Percentiles rank a stretch among this genome's conserved stretches.
Conservation (phyloP, 2,113 vertebrate genomes). For the Xiphophorus maculatus region DNA sequence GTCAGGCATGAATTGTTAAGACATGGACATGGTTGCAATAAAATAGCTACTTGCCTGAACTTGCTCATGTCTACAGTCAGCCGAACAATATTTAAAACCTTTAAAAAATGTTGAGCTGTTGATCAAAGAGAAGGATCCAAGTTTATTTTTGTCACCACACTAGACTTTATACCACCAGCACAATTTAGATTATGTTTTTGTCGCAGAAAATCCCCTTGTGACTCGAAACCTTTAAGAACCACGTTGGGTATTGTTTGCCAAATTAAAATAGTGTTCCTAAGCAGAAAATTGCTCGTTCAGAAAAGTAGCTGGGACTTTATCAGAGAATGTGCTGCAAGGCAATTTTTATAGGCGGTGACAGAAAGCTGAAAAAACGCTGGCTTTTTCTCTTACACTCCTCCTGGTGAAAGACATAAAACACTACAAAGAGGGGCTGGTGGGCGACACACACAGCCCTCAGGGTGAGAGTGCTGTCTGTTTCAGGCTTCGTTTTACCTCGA, state of each 20-base stretch:
- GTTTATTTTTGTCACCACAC: neutral
- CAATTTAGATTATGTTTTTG: neutral
- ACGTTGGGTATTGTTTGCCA: neutral
- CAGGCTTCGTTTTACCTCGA: conserved; percentile 52
- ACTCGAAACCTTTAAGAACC: neutral
- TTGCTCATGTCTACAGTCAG: neutral
- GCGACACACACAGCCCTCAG: conserved; percentile 37
- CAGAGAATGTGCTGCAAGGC: neutral
- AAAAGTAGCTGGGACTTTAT: neutral
- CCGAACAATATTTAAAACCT: neutral
- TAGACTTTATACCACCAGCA: neutral
- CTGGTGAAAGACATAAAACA: conserved; percentile 43
- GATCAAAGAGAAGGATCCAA: neutral
- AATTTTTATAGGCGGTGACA: neutral
- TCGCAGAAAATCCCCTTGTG: neutral
- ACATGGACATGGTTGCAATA: too few species aligned
- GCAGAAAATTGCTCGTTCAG: neutral
- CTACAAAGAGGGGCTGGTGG: conserved; percentile 21
- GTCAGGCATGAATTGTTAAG: too few species aligned
- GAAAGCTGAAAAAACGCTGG: conserved; percentile 21
- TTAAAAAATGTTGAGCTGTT: neutral
- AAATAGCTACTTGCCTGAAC: neutral
- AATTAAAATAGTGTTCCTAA: neutral
- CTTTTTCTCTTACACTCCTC: conserved; percentile 11
- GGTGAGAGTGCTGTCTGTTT: conserved; percentile 42